Base-by-base conservation (phyloP, 2,797 vertebrate genomes). In the Cyprinodon diabolis region DNA sequence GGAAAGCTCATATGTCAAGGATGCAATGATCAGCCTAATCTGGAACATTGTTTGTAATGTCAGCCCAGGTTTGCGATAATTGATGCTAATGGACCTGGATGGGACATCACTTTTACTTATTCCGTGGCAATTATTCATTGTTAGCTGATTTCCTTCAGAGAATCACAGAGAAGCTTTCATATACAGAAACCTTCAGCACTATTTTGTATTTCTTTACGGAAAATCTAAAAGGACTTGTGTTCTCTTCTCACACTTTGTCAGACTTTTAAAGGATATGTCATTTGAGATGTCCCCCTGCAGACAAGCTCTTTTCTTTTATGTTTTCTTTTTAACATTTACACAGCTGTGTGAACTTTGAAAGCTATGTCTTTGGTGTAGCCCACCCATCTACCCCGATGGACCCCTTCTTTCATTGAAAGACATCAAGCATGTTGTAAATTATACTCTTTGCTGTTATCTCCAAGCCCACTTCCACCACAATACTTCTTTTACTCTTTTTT, bases 1-100 rank as follows among this genome's bases (percentile, higher is more conserved):
- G 71, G 82, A 89, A 80, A 81, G 86, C 82, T 85, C 89, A 80
- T 87, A 81, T 88, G 83, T 90, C 89, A 85, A 81, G 77, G 84
- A 86, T 86, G 91, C 86, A 89, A 94, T 93, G 87, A 91, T 93
- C 78, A 88, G 86, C 86, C 89, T 93, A 88, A 93, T 94, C 89
- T 89, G 85, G 88, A 90, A 91, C 92, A 88, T 91, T 90, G 85
- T 90, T 89, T 87, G 83, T 86, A 85, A 89, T 87, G 89, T 86
- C 90, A 90, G 83, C 79, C 82, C 84, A 85, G 83, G 76, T 92
- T 89, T 89, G 84, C 66, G 78, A 72, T 93, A 90, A 94, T 91
- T 84, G 86, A 91, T 84, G 86, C 83, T 91, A 92, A 92, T 92
- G 78, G 85, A 23, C 88, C 58, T 78, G 79, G 92, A 93, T 87